Evolutionary conservation across 2,113 vertebrate species (phyloP).

Genomic region (Pelmatolapia mariae): DNA sequence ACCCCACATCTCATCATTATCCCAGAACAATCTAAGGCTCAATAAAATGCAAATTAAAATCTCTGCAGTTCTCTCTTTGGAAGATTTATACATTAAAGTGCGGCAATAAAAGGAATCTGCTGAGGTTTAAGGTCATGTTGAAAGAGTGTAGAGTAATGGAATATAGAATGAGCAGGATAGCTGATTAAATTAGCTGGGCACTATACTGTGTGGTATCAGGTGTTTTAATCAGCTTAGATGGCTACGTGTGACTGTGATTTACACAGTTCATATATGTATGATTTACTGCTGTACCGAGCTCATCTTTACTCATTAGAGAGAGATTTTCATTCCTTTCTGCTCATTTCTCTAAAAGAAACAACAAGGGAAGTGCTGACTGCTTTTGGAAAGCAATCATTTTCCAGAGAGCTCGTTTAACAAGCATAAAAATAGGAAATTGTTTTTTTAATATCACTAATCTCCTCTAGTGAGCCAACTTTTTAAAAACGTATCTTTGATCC

Average conservation of each 20-base stretch:
- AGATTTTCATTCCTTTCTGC: neutral
- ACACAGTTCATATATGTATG: conserved; percentile 19
- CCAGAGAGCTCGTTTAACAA: neutral
- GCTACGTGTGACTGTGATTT: conserved; percentile 7
- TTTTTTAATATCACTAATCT: neutral
- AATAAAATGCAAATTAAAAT: conserved; percentile 60
- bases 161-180: conserved; percentile 41
- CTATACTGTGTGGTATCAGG: conserved; percentile 19
- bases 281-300: conserved; percentile 2
- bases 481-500: neutral
- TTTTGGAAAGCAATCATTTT: conserved; percentile 1
- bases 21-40: conserved; percentile 24
- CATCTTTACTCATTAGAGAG: conserved; percentile 21
- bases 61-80: conserved; percentile 8
- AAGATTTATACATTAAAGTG: conserved; percentile 59
- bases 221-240: conserved; percentile 43
- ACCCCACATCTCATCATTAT: conserved; percentile 45
- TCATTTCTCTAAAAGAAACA: neutral
- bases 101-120: conserved; percentile 32
- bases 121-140: conserved; percentile 47
- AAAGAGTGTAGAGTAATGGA: conserved; percentile 47
- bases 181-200: conserved; percentile 40
- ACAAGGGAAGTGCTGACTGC: neutral
- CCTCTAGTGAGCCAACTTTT: neutral
- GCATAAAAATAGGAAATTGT: neutral